Base-by-base conservation (phyloP, 35 echinoderm and acorn worm genomes). In the Patiria miniata region DNA sequence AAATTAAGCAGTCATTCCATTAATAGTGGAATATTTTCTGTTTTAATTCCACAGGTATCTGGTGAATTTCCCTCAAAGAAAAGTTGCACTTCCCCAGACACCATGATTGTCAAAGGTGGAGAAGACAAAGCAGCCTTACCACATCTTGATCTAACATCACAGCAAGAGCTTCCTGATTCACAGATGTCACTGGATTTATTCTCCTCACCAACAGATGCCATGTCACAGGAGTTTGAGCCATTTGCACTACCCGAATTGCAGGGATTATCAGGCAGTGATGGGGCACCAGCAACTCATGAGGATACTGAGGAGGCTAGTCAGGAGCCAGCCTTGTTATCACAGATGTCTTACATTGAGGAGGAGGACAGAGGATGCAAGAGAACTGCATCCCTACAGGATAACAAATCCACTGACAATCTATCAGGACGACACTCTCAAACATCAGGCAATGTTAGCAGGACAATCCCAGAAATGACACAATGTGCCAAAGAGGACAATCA, bases 311-410 rank as follows among this genome's bases (percentile, higher is more conserved):
- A 73, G 19, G 65, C 4, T 12, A 47, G 4, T 4, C 4, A 73
- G 29, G 65, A 36, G 23, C 26, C 26, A 32, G 6, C 65, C 34
- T 4, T 73, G 34, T 34, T 73, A 26, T 73, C 65, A 26, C 65
- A 73, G 26, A 73, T 73, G 65, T 73, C 65, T 2, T 73, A 73
- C 65, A 73, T 73, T 73, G 26, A 73, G n/a, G 65, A 73, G 65
- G 65, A 73, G 7, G 65, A 73, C 29, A 34, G 29, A 6, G 7
- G 26, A 73, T 34, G 23, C 26, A 2, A 14, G 7, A 73, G 65
- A 34, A 36, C 65, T 34, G 14, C 65, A 3, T 8, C 65, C 26
- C 21, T 14, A 73, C 2, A 26, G 34, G 65, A 73, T 26, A 73
- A 34, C 15, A 26, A 32, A 7, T 30, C 19, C 65, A 14, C 26